phyloP scores from a whole-genome alignment of 2,113 vertebrate species.

The Ciconia maguari region DNA sequence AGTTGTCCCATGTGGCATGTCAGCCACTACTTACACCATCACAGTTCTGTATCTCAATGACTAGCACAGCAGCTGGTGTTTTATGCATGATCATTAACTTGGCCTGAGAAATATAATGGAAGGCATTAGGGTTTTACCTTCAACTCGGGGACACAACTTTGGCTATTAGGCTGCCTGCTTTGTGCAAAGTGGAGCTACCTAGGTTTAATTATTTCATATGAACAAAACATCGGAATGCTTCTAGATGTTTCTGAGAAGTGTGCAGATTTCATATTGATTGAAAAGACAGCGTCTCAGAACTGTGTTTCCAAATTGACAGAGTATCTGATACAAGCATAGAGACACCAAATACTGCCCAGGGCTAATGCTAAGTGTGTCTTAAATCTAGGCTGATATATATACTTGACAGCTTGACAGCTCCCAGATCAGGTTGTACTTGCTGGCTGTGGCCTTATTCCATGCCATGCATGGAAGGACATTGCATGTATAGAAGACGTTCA shows the following conservation, averaged over 20 bases:
- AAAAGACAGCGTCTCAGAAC: not conserved
- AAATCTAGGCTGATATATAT: not conserved
- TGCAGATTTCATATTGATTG: not conserved
- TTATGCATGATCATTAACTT: not conserved
- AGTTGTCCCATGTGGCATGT: not conserved
- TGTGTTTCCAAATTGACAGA: not conserved
- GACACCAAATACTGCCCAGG: not conserved
- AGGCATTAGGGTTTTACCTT: not conserved
- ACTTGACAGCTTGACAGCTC: not conserved
- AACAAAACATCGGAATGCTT: not conserved
- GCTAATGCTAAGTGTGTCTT: not conserved
- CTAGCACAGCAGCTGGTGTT: not conserved
- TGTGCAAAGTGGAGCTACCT: not conserved
- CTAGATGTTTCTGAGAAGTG: not conserved
- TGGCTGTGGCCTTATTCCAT: not conserved
- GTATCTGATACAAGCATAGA: not conserved
- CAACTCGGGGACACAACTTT: not conserved
- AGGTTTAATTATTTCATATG: not conserved
- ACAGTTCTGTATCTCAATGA: not conserved
- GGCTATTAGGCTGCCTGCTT: not conserved
- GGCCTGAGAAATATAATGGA: not conserved
- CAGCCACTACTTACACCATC: not conserved
- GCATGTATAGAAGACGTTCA: not conserved
- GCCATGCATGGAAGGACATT: not conserved
- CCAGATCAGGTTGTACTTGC: not conserved